Evolutionary conservation across 1,140 invertebrate genomes (phyloP), one percentile per base, ranked within the genome.

Genomic region (Drosophila navojoa): DNA sequence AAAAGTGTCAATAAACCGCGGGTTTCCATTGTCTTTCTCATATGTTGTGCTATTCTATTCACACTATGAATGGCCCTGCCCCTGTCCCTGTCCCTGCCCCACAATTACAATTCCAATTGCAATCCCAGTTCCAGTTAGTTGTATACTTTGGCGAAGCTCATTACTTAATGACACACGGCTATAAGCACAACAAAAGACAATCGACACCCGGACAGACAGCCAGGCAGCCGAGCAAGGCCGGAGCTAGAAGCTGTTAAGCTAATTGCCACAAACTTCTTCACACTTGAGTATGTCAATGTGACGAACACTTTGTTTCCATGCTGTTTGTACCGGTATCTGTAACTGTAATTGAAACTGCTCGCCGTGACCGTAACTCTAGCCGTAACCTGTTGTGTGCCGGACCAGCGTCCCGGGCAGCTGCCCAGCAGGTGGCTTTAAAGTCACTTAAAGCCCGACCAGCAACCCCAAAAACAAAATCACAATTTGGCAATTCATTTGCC

Each of bases 391-490:
- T 85, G 68, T 61, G 68, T 69, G 52, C 42, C 19, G 35, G 59
- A 27, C 58, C 63, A 70, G 44, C 44, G 63, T 81, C 29, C 49
- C 70, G 77, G 77, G 81, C 66, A 59, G 55, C 16, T 13, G 44
- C 78, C n/a, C 82, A 84, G 82, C 84, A 82, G 84, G 82, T 82
- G 84, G 76, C 72, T 73, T 87, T 87, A 89, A 87, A 74, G 76
- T 71, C 55, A 32, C 66, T 80, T 77, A 72, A 78, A 78, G 64
- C 11, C 52, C 6, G 22, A 44, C 3, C 7, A 32, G 5, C 72
- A 59, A 40, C 68, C 58, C 55, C 42, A 2, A 29, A 63, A 54
- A 13, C 16, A 70, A 40, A 66, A 58, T 52, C 32, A 29, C 63
- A 62, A 79, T 87, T 82, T 67, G 79, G 40, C 67, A 71, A 87